Base-by-base conservation (phyloP, 35 echinoderm and acorn worm species). In the Acanthaster planci region DNA sequence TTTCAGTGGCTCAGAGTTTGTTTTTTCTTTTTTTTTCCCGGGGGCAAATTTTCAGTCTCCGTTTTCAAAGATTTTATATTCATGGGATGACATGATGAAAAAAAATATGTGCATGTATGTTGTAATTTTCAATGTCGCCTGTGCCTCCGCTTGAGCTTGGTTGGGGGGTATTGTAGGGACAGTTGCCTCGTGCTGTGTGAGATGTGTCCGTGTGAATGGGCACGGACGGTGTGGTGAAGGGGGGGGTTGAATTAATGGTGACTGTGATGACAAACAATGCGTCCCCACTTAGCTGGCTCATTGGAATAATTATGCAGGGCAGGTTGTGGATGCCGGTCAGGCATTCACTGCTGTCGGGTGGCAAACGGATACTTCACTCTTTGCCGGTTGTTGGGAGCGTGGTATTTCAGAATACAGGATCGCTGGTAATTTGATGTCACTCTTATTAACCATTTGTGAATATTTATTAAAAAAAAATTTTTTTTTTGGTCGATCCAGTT, bases 211-310 rank as follows among this genome's bases (percentile, higher is more conserved):
- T 72, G 34, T 72, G 64, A 29, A 72, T 72, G 64, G 34, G 34
- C 64, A 72, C 23, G 26, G 26, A 29, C 23, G 26, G 23, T 34
- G n/a, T n/a, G n/a, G n/a, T n/a, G n/a, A n/a, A n/a, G n/a, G n/a
- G 10, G 34, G 64, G 64, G 64, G 64, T 21, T 47, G 42, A 72
- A 14, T 34, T 72, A 72, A 72, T 72, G 64, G 64, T 34, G 8
- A 30, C 34, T 10, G 26, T 72, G 64, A 72, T 72, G 64, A 72
- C 64, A 72, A 72, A 72, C 64, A 72, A 31, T 72, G 23, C 23
- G 34, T 72, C 64, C 64, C 64, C 64, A 72, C 64, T 72, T 72
- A 72, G 34, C 64, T 14, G 26, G 64, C 64, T 72, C 64, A 72
- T 72, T 72, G 22, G 64, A 72, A 72, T 72, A 72, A 72, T 72